These are phyloP conservation scores for Trichonephila clavipes DNA, from an alignment of 1,140 invertebrate genomes.

Conservation along the genomic window DNA sequence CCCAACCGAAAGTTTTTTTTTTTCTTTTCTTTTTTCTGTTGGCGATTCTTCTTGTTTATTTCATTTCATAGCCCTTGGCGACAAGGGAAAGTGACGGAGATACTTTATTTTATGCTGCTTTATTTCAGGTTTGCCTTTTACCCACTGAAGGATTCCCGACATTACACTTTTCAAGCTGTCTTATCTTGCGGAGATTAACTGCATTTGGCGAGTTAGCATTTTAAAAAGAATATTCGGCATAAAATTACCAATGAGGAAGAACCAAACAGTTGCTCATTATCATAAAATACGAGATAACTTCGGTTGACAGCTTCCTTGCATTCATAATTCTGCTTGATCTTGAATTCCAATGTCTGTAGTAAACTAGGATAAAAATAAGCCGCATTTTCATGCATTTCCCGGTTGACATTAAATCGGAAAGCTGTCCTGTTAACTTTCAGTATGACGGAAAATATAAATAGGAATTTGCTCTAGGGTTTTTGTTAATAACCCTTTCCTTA, in stretches of 20 bases:
- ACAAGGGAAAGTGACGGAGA: slow-evolving; percentile 70
- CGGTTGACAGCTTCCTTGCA: no score
- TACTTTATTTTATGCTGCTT: slow-evolving; percentile 47
- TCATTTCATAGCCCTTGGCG: slow-evolving; percentile 49
- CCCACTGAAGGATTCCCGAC: slow-evolving; percentile 1
- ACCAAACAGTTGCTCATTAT: neutral
- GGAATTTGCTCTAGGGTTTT: no score
- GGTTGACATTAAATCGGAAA: no score
- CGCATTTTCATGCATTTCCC: no score
- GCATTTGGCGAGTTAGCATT: slow-evolving; percentile 21
- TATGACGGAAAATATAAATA: no score
- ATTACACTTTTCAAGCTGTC: slow-evolving; percentile 12
- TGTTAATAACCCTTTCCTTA: no score
- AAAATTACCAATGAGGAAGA: neutral
- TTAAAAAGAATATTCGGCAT: slow-evolving; percentile 5
- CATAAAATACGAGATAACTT: neutral
- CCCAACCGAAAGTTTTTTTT: slow-evolving; percentile 59
- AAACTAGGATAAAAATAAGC: no score
- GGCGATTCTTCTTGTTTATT: slow-evolving; percentile 4
- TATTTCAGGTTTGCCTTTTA: slow-evolving; percentile 27
- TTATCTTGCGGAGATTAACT: neutral
- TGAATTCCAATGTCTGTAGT: no score
- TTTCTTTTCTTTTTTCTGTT: slow-evolving; percentile 11
- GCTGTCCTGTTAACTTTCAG: no score
- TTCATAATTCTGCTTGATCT: no score